Evolutionary conservation across 2,797 vertebrate species (phyloP), one percentile per base, ranked within the genome.

Genomic region (Epinephelus awoara): DNA sequence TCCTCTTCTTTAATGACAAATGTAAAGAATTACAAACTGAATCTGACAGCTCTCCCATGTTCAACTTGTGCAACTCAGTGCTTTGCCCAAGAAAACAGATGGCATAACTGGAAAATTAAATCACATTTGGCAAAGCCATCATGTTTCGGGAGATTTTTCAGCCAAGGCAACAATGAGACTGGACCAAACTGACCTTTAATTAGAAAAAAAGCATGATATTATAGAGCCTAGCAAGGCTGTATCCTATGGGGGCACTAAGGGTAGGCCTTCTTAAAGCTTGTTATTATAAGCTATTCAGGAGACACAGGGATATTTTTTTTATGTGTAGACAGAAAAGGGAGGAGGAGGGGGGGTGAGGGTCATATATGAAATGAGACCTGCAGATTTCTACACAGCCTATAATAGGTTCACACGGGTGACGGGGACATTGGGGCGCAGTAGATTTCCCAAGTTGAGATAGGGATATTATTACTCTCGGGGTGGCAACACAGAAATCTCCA

Each of bases 241-340:
- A 82, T 95, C 94, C 94, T 95, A 85, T 82, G 92, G 94, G 94
- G 92, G 83, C 85, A 88, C 82, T 92, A 87, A 91, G 93, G 85
- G 88, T 90, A 79, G 87, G 88, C 90, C 40, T 94, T 94, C 92
- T 95, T 94, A 95, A 94, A 95, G 91, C 93, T 90, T 90, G 91
- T 95, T 96, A 95, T 95, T 95, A 95, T 95, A 95, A 95, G 93
- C 93, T 93, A 93, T 95, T 95, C 94, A 93, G 91, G 92, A 95
- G 94, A 94, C 93, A 94, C 79, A 34, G 85, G 87, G 85, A 81
- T 86, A 92, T 92, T 49, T 46, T 90, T 91, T 93, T 88, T 91
- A 92, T 93, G 91, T 94, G 92, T 91, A 85, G 91, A 92, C 82
- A 89, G 90, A 91, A 90, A 89, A 86, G 79, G 67, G 74, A 71